Percentiles rank a stretch among this genome's conserved stretches.
These are phyloP conservation scores for Catharus bicknelli DNA, from an alignment of 2,113 vertebrate genomes.

Conservation along the genomic window DNA sequence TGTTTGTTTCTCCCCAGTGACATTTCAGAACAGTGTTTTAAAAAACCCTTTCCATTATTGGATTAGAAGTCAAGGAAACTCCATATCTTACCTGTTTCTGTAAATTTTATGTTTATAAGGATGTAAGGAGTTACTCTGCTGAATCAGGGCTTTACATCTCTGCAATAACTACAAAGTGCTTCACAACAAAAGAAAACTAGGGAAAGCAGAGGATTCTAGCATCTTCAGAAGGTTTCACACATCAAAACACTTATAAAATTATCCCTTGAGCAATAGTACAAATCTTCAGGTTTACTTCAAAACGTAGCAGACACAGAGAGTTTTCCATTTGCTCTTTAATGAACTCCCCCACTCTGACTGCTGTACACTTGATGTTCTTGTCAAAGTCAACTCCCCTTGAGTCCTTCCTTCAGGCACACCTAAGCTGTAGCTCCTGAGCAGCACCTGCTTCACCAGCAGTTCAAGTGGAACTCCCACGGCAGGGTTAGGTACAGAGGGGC, in stretches of 20 bases:
- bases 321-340: constrained; percentile 25
- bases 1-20: not conserved
- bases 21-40: not conserved
- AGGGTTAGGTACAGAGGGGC: not conserved
- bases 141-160: not conserved
- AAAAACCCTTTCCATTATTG: not conserved
- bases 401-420: not conserved
- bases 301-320: not conserved
- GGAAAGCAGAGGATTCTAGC: not conserved
- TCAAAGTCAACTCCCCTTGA: not conserved
- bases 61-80: not conserved
- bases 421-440: not conserved
- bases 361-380: not conserved
- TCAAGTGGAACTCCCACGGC: not conserved
- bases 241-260: not conserved
- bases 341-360: not conserved
- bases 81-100: not conserved
- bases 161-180: not conserved
- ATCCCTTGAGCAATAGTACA: not conserved
- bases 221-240: not conserved
- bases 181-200: not conserved
- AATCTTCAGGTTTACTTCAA: not conserved
- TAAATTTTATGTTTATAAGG: not conserved
- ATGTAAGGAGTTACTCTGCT: not conserved
- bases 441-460: not conserved